Evolutionary conservation across 2,888 invertebrate genomes (phyloP), one percentile per base, ranked within the genome.

Genomic region (Caenorhabditis drosophilae): DNA sequence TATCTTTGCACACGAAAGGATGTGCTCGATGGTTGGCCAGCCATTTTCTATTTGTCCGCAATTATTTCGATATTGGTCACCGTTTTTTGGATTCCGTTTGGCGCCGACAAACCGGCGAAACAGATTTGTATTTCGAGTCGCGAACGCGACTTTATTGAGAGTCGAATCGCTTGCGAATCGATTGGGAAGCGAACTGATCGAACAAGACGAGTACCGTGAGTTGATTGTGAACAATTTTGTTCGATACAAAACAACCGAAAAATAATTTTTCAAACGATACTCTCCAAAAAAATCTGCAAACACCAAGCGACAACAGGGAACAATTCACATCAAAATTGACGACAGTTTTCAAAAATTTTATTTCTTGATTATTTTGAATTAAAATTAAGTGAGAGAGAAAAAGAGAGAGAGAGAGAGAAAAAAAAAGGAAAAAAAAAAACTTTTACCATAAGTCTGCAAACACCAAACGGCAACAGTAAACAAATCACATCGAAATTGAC

Each of bases 81-180:
- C 0, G 52, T 78, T 1, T 79, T 80, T 58, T 81, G 81, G 81
- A 64, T 81, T 18, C 81, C 81, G 6, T 77, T 81, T 53, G 81
- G 81, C 6, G 81, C 81, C 0, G 81, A 81, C 57, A 81, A 81
- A 49, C 81, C 81, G 3, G 62, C 78, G 12, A 81, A 81, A 46
- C 81, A 81, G 47, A 77, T 76, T 25, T 81, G 81, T 52, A 81
- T 81, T 46, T 77, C 77, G 9, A 66, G 68, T 44, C 59, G 73
- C 35, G 81, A 81, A 46, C 68, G 76, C 9, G 61, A 76, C 1
- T 81, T 78, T 50, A 78, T 81, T n/a, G 81, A 81, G 57, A 78
- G 75, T 46, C 78, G 80, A 58, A 81, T 81, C 6, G 81, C 80
- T 7, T 79, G 79, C 45, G 81, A 81, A 51, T 75, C 76, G 26